Evolutionary conservation across 1,140 invertebrate species (phyloP).

Genomic region (Cydia splendana): DNA sequence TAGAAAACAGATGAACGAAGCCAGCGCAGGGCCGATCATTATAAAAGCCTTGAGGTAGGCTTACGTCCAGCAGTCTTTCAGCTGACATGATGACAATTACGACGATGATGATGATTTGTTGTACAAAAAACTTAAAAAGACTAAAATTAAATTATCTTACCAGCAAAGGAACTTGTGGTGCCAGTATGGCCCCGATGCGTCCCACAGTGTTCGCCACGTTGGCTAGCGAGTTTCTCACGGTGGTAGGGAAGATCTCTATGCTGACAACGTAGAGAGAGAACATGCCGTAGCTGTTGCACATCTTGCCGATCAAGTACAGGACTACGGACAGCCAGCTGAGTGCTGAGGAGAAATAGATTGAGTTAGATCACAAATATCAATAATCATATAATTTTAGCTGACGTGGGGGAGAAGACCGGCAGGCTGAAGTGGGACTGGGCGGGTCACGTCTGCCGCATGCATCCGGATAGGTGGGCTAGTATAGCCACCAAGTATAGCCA

Average conservation of each 20-base stretch:
- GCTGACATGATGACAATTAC: background rate
- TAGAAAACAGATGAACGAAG: no score
- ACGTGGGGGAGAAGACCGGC: no score
- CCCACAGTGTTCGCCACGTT: conserved; percentile 84
- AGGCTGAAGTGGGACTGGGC: no score
- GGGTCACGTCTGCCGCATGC: no score
- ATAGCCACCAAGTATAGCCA: no score
- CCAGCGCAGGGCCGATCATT: no score
- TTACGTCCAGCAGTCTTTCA: no score
- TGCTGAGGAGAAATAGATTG: conserved; percentile 44
- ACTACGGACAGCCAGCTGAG: conserved; percentile 59
- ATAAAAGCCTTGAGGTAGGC: background rate
- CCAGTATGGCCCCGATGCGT: conserved; percentile 84
- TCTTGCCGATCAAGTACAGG: conserved; percentile 83
- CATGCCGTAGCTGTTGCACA: conserved; percentile 82
- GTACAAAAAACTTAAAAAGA: no score
- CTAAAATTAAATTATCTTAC: conserved; percentile 58
- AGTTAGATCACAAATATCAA: no score
- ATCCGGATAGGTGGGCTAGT: no score
- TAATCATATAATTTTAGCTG: no score
- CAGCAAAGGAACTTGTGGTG: conserved; percentile 82
- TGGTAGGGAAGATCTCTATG: conserved; percentile 86
- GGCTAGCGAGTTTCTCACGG: conserved; percentile 82
- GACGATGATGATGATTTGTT: no score
- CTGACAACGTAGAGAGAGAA: conserved; percentile 83